These are phyloP conservation scores for Seira musarum DNA, from an alignment of 2,888 invertebrate genomes.

Conservation along the genomic window DNA sequence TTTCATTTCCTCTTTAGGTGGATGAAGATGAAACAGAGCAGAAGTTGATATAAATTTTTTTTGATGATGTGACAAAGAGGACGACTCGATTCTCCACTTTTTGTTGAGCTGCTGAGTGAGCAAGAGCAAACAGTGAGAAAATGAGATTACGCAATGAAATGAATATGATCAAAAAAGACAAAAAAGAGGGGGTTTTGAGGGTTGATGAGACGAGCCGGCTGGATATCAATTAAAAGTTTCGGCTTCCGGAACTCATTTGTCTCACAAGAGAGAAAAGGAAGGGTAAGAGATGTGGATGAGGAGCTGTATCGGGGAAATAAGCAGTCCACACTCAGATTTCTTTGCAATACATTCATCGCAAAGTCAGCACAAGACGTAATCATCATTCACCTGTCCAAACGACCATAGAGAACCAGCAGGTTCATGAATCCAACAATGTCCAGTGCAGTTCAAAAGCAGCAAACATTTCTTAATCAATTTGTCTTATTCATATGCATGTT, in stretches of 20 bases:
- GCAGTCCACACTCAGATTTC: not conserved
- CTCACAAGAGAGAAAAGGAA: not conserved
- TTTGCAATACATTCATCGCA: not conserved
- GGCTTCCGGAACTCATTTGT: conserved; percentile 49
- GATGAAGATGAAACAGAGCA: conserved; percentile 16
- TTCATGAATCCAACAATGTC: too few species aligned
- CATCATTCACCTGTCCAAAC: conserved; percentile 1
- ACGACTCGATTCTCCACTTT: not conserved
- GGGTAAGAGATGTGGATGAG: too few species aligned
- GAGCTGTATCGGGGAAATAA: too few species aligned
- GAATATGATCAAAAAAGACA: conserved; percentile 6
- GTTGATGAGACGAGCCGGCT: conserved; percentile 34
- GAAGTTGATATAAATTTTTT: not conserved
- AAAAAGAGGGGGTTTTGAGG: conserved; percentile 4
- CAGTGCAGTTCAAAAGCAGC: too few species aligned
- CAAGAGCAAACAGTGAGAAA: conserved; percentile 17
- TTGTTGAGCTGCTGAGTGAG: conserved; percentile 33
- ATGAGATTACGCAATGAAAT: not conserved
- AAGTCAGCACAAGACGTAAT: not conserved
- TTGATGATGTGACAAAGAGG: conserved; percentile 13
- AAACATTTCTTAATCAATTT: too few species aligned
- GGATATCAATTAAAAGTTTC: conserved; percentile 50
- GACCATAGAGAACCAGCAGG: too few species aligned
- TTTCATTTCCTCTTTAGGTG: conserved; percentile 32
- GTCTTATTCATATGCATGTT: too few species aligned